Evolutionary conservation across 2,113 vertebrate species (phyloP).

Genomic region (Macroglossus sobrinus): DNA sequence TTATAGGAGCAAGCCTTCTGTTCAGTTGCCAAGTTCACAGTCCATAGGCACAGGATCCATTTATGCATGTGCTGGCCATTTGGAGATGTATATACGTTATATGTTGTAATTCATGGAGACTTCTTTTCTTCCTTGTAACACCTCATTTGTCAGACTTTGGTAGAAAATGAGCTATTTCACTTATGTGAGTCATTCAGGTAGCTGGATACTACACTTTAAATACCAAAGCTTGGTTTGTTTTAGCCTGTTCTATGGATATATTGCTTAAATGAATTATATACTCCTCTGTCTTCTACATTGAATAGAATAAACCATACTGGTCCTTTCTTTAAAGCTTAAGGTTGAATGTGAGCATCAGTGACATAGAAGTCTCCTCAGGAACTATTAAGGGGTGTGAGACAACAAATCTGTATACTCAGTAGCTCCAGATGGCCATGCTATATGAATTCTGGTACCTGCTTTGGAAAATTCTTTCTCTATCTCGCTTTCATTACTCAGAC

Average conservation of each 20-base stretch:
- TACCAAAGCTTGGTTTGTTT: conserved; percentile 33
- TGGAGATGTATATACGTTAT: conserved; percentile 21
- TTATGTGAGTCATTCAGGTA: conserved; percentile 17
- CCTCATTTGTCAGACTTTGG: conserved; percentile 9
- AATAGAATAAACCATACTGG: not conserved
- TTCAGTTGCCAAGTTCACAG: conserved; percentile 24
- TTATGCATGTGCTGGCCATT: not conserved
- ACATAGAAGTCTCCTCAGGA: not conserved
- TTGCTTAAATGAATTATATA: not conserved
- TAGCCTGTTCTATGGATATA: not conserved
- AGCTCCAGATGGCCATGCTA: not conserved
- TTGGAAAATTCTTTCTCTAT: not conserved
- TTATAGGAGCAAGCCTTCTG: conserved; percentile 4
- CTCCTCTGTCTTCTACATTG: not conserved
- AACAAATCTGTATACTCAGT: not conserved
- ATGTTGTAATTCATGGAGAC: not conserved
- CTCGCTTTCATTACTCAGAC: not conserved
- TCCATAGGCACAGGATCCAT: not conserved
- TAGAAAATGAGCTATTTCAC: conserved; percentile 18
- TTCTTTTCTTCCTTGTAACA: not conserved
- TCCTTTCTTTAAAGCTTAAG: not conserved
- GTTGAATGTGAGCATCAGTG: not conserved
- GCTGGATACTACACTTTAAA: not conserved
- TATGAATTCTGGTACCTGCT: not conserved
- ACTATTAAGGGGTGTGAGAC: not conserved